Conservation (phyloP, 2,113 vertebrate genomes). For the Cnemophilus loriae region DNA sequence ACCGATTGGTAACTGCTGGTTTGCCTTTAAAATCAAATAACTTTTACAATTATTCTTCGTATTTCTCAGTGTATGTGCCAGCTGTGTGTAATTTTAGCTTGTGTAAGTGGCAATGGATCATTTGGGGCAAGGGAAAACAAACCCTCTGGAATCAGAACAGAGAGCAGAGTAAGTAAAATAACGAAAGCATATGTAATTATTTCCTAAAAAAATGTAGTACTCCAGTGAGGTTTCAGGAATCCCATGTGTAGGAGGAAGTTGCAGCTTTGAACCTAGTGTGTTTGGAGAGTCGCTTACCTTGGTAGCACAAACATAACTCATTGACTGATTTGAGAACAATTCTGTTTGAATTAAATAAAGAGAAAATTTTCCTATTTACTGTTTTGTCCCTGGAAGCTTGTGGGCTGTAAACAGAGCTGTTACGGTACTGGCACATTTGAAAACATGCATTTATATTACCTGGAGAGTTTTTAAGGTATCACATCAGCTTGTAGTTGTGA, state of each 20-base stretch:
- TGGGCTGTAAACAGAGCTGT: neutral
- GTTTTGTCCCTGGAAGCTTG: neutral
- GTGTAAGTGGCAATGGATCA: neutral
- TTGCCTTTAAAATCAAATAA: constrained; percentile 38
- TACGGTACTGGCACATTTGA: neutral
- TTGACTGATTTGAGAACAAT: neutral
- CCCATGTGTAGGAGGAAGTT: neutral
- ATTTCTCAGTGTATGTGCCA: constrained; percentile 15
- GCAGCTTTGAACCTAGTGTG: neutral
- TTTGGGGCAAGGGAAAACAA: constrained; percentile 24
- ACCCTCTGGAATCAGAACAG: constrained; percentile 12
- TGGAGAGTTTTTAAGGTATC: neutral
- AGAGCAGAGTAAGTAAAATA: constrained; percentile 24
- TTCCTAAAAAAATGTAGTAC: neutral
- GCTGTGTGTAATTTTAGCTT: constrained; percentile 40
- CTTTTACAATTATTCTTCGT: constrained; percentile 1
- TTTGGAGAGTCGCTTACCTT: neutral
- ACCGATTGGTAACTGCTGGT: neutral
- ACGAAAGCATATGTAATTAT: neutral
- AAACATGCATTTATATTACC: neutral
- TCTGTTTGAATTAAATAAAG: neutral
- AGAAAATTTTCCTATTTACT: neutral
- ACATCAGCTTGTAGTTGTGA: neutral
- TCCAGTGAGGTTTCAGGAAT: neutral
- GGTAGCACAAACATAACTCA: neutral